Evolutionary conservation across 2,888 invertebrate species (phyloP).

Genomic region (Macropis europaea): DNA sequence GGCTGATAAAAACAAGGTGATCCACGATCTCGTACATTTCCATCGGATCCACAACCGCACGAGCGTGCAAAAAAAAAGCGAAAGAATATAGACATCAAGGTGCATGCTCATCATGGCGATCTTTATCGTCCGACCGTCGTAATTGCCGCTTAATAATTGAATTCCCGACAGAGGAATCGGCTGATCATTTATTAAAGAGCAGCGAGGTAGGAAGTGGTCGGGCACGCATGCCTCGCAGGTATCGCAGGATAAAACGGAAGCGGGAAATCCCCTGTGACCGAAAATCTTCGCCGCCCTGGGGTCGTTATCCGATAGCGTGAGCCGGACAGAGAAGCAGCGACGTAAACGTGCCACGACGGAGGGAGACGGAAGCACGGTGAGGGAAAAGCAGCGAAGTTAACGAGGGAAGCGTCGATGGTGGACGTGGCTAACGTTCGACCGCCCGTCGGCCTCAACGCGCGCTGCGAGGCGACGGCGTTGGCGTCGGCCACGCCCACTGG

Average conservation of each 20-base stretch:
- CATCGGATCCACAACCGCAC: neutral
- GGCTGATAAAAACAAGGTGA: neutral
- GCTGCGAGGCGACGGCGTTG: constrained; percentile 29
- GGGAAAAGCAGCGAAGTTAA: neutral
- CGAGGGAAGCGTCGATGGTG: constrained; percentile 51
- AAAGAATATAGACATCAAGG: neutral
- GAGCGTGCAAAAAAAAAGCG: constrained; percentile 7
- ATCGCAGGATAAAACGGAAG: constrained; percentile 10
- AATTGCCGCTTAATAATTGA: neutral
- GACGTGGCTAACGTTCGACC: constrained; percentile 52
- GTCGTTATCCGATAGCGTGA: constrained; percentile 66
- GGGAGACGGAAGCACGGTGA: neutral
- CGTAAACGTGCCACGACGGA: neutral
- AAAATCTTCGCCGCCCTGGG: constrained; percentile 39
- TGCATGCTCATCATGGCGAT: neutral
- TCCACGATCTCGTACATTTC: neutral
- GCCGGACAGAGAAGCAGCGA: neutral
- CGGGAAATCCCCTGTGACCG: constrained; percentile 20
- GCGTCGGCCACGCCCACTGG: constrained; percentile 43
- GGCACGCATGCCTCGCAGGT: neutral
- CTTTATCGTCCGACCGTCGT: neutral
- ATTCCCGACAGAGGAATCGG: neutral
- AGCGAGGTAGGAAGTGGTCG: too few relatives aligned
- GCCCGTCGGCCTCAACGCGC: constrained; percentile 31
- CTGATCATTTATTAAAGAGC: neutral